Conservation (phyloP, 2,888 invertebrate genomes). For the Acanthosepion esculentum region DNA sequence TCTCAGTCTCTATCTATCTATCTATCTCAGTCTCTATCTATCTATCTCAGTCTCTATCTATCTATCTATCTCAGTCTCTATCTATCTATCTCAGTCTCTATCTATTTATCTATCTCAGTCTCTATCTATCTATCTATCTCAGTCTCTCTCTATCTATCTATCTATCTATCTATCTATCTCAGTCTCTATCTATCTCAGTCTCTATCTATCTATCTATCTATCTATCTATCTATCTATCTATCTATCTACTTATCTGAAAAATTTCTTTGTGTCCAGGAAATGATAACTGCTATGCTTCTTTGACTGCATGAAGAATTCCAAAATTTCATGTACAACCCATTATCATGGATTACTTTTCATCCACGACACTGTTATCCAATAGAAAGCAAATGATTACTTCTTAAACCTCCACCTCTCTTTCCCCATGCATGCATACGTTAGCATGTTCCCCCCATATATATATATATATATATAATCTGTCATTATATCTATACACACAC, state of each 20-base stretch:
- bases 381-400: not conserved
- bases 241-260: not conserved
- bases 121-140: too few species aligned
- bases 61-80: too few species aligned
- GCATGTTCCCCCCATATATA: too few species aligned
- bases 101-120: too few species aligned
- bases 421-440: not conserved
- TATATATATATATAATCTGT: too few species aligned
- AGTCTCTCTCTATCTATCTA: too few species aligned
- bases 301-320: not conserved
- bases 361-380: not conserved
- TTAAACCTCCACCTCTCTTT: not conserved
- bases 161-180: not conserved
- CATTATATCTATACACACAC: too few species aligned
- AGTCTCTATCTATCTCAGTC: too few species aligned
- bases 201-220: not conserved
- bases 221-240: not conserved
- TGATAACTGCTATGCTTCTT: not conserved
- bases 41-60: too few species aligned
- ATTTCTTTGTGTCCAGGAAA: constrained; percentile 33
- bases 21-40: too few species aligned
- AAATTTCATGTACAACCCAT: constrained; percentile 1
- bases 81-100: too few species aligned
- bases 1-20: too few species aligned
- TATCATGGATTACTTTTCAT: not conserved